phyloP scores from a whole-genome alignment of 2,797 vertebrate species.

The Trichosurus vulpecula region DNA sequence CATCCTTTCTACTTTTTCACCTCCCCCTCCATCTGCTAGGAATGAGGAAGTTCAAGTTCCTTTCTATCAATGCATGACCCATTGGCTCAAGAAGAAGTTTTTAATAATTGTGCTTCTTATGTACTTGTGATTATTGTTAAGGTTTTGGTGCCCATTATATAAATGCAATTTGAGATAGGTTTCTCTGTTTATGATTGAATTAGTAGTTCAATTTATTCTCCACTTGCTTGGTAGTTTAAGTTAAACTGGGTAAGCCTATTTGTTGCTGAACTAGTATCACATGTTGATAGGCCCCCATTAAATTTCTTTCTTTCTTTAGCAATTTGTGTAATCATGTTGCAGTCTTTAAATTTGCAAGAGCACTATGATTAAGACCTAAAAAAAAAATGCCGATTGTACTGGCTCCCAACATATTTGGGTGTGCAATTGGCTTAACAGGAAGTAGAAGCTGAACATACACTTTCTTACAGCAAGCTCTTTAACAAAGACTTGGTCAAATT shows the following conservation, averaged over 20 bases:
- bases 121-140: neutral
- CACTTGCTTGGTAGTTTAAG: neutral
- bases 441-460: neutral
- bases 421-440: neutral
- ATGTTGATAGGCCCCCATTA: neutral
- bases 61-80: neutral
- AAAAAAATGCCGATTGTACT: neutral
- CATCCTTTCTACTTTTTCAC: neutral
- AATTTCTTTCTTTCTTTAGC: neutral
- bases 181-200: neutral
- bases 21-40: neutral
- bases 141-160: neutral
- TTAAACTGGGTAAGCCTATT: neutral
- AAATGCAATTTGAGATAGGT: neutral
- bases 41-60: neutral
- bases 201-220: neutral
- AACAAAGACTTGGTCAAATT: neutral
- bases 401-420: neutral
- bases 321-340: neutral
- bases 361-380: neutral
- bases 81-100: neutral
- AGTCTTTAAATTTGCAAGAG: neutral
- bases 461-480: neutral
- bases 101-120: neutral
- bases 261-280: neutral